Conservation (phyloP, 2,797 vertebrate species). For the Falco columbarius region DNA sequence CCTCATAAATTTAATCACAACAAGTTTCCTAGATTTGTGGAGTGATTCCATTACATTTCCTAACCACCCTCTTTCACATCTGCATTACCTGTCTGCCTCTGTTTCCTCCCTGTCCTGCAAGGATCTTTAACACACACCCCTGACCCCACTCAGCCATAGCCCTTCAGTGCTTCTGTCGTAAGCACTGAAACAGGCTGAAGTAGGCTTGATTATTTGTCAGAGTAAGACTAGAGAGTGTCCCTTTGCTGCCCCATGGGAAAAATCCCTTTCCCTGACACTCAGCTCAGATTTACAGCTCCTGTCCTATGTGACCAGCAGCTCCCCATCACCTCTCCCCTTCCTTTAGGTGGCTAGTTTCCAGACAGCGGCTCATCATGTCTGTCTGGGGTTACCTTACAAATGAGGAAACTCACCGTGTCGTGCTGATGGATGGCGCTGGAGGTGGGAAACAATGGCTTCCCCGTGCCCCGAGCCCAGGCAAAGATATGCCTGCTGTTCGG, state of each 20-base stretch:
- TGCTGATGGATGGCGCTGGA: neutral
- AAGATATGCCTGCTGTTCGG: rapidly evolving
- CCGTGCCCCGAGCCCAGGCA: rapidly evolving
- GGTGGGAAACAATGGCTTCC: neutral
- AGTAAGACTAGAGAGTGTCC: neutral
- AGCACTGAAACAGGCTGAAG: neutral
- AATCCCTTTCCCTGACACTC: neutral
- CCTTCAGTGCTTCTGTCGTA: neutral
- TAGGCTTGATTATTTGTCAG: neutral
- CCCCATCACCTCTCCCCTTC: neutral
- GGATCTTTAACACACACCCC: neutral
- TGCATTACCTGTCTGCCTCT: neutral
- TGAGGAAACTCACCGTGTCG: rapidly evolving
- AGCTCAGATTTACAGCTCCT: neutral
- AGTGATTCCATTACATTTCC: neutral
- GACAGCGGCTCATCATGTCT: neutral
- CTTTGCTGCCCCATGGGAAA: neutral
- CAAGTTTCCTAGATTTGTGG: neutral
- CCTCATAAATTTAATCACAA: constrained; percentile 19
- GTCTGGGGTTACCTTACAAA: neutral
- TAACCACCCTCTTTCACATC: neutral
- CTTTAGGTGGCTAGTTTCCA: neutral
- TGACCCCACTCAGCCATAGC: neutral
- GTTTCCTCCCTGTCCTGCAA: neutral
- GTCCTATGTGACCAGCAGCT: neutral